Evolutionary conservation across 2,888 invertebrate genomes (phyloP), one percentile per base, ranked within the genome.

Genomic region (Micropterix aruncella): DNA sequence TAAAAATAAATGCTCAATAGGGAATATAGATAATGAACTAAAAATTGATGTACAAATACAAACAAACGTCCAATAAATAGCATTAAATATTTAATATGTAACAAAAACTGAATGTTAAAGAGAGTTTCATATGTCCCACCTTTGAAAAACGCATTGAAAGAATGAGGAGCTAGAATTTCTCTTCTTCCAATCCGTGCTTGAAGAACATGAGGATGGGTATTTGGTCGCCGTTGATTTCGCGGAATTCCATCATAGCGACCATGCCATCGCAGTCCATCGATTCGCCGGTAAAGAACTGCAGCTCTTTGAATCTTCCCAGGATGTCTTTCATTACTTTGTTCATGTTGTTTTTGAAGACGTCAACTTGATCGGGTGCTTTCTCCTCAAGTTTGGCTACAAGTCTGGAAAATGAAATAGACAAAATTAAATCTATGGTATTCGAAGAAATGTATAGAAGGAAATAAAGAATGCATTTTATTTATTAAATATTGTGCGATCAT

Each of bases 281-380:
- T 70, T 92, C 92, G 17, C 94, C 93, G 51, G 82, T 80, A 70
- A 88, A 94, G 64, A 93, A 93, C 61, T 93, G 90, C 44, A 91
- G 76, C 50, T 94, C 92, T 63, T 91, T 90, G 74, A 93, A 91
- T 65, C 92, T 83, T 41, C 84, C 75, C 48, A 94, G 70, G 53
- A 94, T 80, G 55, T 91, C 89, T 63, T 93, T 93, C 83, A 93
- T 90, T 49, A 85, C 86, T 75, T 87, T 89, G 67, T 90, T 90
- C 77, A 90, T 87, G 65, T 92, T 92, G 44, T 80, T 83, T 66
- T 93, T 92, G 67, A 93, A 93, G 18, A 84, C 66, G 4, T 88
- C 84, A 50, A 92, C 83, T 74, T 92, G 85, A 56, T 88, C 88
- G 2, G 91, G 91, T 4, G 79, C 61, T 46, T 71, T 80, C 60